Percentiles rank a stretch among this genome's conserved stretches.
Conservation (phyloP, 2,113 vertebrate genomes). For the Xenopus laevis region DNA sequence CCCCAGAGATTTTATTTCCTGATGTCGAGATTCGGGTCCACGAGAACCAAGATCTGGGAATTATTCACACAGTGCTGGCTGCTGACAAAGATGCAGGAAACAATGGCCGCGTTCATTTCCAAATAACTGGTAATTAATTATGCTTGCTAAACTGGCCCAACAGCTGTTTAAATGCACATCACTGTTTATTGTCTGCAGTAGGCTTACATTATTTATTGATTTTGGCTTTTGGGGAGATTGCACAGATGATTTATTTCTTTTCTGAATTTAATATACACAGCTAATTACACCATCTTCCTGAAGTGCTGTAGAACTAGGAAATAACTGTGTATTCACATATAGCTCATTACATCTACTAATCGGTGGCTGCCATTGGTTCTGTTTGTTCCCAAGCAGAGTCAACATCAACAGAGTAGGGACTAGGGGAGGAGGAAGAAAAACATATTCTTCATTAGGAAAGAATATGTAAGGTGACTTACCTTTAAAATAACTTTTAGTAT, state of each 20-base stretch:
- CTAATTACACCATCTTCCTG: too few species aligned
- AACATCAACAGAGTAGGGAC: too few species aligned
- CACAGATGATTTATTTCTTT: neutral
- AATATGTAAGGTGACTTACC: too few species aligned
- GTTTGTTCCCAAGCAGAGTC: too few species aligned
- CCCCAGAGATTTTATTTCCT: slow-evolving; percentile 70
- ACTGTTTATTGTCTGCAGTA: neutral
- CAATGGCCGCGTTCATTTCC: slow-evolving; percentile 76
- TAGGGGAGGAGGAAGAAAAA: too few species aligned
- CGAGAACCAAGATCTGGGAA: slow-evolving; percentile 78
- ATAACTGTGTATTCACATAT: too few species aligned
- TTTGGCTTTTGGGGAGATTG: neutral
- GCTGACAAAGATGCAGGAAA: slow-evolving; percentile 73
- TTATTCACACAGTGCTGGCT: slow-evolving; percentile 66
- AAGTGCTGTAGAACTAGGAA: too few species aligned
- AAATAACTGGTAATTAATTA: slow-evolving; percentile 69
- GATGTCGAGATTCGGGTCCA: slow-evolving; percentile 66
- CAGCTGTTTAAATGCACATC: slow-evolving; percentile 34
- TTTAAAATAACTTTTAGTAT: too few species aligned
- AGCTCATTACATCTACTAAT: too few species aligned
- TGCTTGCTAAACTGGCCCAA: slow-evolving; percentile 1
- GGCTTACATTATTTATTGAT: slow-evolving; percentile 4
- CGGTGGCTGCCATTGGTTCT: too few species aligned
- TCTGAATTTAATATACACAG: neutral
- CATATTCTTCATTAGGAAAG: too few species aligned